Conservation (phyloP, 2,888 invertebrate genomes). For the Clepsis dumicolana region DNA sequence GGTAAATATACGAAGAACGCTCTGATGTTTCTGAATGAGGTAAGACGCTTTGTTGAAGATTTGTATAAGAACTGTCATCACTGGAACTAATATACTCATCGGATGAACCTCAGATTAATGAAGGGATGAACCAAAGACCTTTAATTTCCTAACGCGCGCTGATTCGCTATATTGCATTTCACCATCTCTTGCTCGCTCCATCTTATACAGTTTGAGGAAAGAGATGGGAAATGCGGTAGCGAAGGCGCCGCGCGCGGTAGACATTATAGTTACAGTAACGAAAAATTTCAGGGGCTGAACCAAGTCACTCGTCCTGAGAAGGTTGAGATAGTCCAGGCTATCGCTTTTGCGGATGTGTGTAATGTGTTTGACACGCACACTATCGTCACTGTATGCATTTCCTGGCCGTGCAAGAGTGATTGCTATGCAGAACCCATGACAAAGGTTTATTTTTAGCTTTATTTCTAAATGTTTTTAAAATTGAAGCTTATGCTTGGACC, state of each 20-base stretch:
- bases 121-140: too few species aligned
- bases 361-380: constrained; percentile 74
- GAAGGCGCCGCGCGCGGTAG: too few species aligned
- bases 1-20: constrained; percentile 69
- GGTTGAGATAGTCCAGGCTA: constrained; percentile 70
- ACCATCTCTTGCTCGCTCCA: too few species aligned
- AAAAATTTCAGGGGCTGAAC: constrained; percentile 62
- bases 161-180: too few species aligned
- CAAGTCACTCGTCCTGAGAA: constrained; percentile 63
- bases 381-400: constrained; percentile 64
- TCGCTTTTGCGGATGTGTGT: constrained; percentile 72
- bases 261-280: not conserved
- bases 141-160: too few species aligned
- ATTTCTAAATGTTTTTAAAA: not conserved
- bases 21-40: constrained; percentile 74
- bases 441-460: constrained; percentile 58
- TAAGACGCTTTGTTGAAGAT: constrained; percentile 42
- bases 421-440: constrained; percentile 58
- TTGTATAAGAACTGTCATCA: too few species aligned
- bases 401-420: constrained; percentile 68
- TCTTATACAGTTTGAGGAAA: too few species aligned
- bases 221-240: too few species aligned
- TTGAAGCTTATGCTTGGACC: not conserved
- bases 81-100: too few species aligned
- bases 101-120: not conserved